Evolutionary conservation across 2,797 vertebrate species (phyloP).

Genomic region (Hydrolagus colliei): DNA sequence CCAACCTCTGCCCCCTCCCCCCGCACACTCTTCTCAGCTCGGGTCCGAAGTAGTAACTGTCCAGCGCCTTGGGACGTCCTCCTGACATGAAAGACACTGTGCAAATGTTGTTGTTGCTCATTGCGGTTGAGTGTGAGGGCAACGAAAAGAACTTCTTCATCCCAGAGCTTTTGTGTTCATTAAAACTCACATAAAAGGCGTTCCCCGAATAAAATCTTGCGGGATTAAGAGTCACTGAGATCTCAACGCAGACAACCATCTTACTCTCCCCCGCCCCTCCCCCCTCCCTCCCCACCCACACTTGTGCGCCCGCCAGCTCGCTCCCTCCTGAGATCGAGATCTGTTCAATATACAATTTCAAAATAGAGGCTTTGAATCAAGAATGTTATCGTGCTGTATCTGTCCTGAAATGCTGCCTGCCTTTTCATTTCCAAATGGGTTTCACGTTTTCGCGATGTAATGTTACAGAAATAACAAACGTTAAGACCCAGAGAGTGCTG

Average conservation of each 20-base stretch:
- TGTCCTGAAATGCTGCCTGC: not conserved
- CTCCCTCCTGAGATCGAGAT: not conserved
- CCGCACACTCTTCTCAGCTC: no score
- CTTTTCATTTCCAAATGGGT: slow-evolving; percentile 21
- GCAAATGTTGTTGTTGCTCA: no score
- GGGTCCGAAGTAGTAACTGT: no score
- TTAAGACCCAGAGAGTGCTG: not conserved
- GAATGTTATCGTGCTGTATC: slow-evolving; percentile 18
- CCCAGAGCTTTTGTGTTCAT: not conserved
- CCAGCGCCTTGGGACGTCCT: no score
- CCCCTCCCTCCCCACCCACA: no score
- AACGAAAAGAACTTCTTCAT: no score
- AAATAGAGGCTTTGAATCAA: not conserved
- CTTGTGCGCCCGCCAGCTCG: no score
- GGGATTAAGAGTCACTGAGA: not conserved
- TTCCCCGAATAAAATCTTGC: no score
- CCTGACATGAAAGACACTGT: no score
- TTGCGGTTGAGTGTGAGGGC: no score
- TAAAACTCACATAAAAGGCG: slow-evolving; percentile 1
- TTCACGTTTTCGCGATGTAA: not conserved
- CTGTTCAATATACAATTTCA: slow-evolving; percentile 15
- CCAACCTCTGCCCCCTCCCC: no score
- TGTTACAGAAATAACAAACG: slow-evolving; percentile 13
- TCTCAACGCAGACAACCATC: not conserved
- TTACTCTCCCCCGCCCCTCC: no score